Evolutionary conservation across 2,113 vertebrate species (phyloP).

Genomic region (Salminus brasiliensis): DNA sequence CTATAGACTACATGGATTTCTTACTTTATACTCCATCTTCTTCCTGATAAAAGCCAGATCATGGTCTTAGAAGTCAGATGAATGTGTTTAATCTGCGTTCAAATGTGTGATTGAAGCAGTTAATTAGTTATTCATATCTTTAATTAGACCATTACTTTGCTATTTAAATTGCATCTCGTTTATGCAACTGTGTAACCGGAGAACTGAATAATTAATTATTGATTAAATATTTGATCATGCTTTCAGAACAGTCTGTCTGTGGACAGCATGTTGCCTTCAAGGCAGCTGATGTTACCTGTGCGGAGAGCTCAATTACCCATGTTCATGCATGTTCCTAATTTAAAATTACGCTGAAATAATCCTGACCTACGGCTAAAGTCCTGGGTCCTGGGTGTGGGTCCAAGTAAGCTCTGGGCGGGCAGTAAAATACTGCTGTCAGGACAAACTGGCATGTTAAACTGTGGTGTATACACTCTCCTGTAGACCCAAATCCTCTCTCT

Average conservation of each 20-base stretch:
- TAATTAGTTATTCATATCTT: slow-evolving; percentile 48
- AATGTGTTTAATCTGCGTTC: slow-evolving; percentile 30
- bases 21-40: too few species aligned
- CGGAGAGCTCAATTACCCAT: slow-evolving; percentile 18
- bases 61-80: slow-evolving; percentile 14
- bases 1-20: too few species aligned
- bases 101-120: slow-evolving; percentile 13
- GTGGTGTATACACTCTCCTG: background rate
- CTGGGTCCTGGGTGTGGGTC: too few species aligned
- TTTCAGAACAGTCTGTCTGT: slow-evolving; percentile 30
- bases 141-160: slow-evolving; percentile 52
- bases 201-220: slow-evolving; percentile 47
- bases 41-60: slow-evolving; percentile 6
- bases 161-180: slow-evolving; percentile 45
- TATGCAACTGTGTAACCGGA: slow-evolving; percentile 26
- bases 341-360: background rate
- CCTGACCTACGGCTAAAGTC: background rate
- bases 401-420: background rate
- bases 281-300: slow-evolving; percentile 22
- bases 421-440: background rate
- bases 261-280: slow-evolving; percentile 25
- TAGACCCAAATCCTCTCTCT: background rate
- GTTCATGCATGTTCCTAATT: background rate
- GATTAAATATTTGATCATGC: slow-evolving; percentile 52
- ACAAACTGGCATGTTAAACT: background rate